Conservation (phyloP, 2,113 vertebrate genomes). For the Toxostoma redivivum region DNA sequence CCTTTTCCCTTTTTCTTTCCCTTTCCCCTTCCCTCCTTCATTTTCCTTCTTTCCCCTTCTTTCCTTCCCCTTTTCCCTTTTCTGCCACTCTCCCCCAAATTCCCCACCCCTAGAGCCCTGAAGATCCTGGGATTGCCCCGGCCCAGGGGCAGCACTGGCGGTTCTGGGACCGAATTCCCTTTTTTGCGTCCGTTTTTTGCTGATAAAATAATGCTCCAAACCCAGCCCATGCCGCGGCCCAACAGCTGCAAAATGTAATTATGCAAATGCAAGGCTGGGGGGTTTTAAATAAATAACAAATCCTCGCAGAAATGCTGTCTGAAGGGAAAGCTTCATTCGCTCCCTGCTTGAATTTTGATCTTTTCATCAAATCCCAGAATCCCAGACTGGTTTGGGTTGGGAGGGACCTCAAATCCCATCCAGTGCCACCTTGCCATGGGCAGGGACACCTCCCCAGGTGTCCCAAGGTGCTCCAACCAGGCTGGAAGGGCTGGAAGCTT, state of each 20-base stretch:
- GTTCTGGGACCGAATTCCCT: neutral
- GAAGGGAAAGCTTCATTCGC: neutral
- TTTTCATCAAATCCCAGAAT: neutral
- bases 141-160: neutral
- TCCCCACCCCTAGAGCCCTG: too few species aligned
- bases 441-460: neutral
- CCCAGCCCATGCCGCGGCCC: neutral
- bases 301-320: neutral
- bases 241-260: conserved; percentile 14
- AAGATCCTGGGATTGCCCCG: neutral
- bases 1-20: too few species aligned
- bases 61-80: too few species aligned
- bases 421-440: neutral
- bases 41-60: neutral
- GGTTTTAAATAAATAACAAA: neutral
- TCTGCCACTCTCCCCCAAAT: too few species aligned
- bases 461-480: neutral
- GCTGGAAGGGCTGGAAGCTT: neutral
- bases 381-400: neutral
- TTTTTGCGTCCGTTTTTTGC: neutral
- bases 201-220: neutral
- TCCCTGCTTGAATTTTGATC: neutral
- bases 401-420: neutral
- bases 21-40: too few species aligned
- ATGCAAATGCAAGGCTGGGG: neutral